A percentile compares a stretch with the other conserved stretches of the same genome.
Evolutionary conservation across 2,888 invertebrate genomes (phyloP).

Genomic region (Micoletzkya japonica): DNA sequence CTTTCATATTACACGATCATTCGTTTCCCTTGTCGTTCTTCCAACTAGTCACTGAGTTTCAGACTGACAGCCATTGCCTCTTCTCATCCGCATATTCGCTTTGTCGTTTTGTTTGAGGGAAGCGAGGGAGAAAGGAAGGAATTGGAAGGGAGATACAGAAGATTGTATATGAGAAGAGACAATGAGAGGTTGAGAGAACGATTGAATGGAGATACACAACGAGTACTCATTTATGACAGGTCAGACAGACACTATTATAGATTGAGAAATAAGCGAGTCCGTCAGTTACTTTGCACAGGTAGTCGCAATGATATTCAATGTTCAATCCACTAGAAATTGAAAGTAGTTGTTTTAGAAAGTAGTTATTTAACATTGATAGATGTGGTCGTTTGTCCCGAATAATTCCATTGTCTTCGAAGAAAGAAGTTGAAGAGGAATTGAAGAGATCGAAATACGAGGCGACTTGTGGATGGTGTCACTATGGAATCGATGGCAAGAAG

Average conservation of each 20-base stretch:
- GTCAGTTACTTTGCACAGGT: too few relatives aligned
- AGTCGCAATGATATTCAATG: too few relatives aligned
- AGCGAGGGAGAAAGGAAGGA: neutral
- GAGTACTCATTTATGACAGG: too few relatives aligned
- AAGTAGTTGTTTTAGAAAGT: too few relatives aligned
- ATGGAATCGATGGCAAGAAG: conserved; percentile 28
- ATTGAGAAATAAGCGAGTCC: too few relatives aligned
- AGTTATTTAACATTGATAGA: conserved; percentile 21
- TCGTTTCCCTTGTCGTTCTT: neutral
- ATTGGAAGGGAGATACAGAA: neutral
- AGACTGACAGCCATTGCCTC: neutral
- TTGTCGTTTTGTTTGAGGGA: neutral
- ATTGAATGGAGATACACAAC: neutral
- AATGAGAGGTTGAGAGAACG: too few relatives aligned
- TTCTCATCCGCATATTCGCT: neutral
- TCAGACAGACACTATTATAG: too few relatives aligned
- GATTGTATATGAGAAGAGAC: too few relatives aligned
- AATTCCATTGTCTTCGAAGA: neutral
- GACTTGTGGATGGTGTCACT: conserved; percentile 40
- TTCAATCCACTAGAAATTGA: too few relatives aligned
- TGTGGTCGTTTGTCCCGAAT: conserved; percentile 36
- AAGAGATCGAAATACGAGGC: conserved; percentile 27
- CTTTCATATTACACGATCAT: neutral
- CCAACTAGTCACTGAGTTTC: neutral
- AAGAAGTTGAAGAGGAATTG: neutral